phyloP scores from a whole-genome alignment of 2,888 invertebrate genomes.

The Boloria euphrosyne region DNA sequence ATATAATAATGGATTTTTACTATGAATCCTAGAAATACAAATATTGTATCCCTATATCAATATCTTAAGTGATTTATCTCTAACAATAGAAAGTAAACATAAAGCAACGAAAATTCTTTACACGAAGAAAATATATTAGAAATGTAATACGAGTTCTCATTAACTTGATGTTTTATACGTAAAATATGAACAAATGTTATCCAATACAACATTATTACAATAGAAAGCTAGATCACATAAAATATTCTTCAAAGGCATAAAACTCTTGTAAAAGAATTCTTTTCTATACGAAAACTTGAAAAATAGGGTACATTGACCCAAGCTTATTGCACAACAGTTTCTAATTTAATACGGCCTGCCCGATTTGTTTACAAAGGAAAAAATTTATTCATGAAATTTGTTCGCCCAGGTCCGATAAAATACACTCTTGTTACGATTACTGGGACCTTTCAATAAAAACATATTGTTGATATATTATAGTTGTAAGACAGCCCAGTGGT shows the following conservation, averaged over 20 bases:
- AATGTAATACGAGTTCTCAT: too few relatives aligned
- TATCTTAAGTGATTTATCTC: too few relatives aligned
- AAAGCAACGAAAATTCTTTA: too few relatives aligned
- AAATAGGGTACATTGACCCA: conserved; percentile 3
- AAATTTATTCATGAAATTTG: conserved; percentile 81
- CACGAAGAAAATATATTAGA: too few relatives aligned
- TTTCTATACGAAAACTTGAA: neutral
- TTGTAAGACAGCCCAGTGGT: too few relatives aligned
- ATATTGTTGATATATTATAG: neutral
- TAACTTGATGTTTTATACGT: neutral
- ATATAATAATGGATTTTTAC: too few relatives aligned
- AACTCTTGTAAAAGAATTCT: neutral
- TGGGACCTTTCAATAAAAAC: neutral
- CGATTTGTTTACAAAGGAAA: conserved; percentile 81
- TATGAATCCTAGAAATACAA: too few relatives aligned
- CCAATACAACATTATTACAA: conserved; percentile 11
- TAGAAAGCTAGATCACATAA: conserved; percentile 11
- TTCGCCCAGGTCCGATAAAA: conserved; percentile 59
- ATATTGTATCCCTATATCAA: too few relatives aligned
- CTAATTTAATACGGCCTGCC: conserved; percentile 75
- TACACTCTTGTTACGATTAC: neutral
- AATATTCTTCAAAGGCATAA: conserved; percentile 2
- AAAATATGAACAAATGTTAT: conserved; percentile 2
- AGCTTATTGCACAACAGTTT: conserved; percentile 14
- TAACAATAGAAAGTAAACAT: too few relatives aligned